Conservation (phyloP, 2,113 vertebrate genomes). For the Pandion haliaetus region DNA sequence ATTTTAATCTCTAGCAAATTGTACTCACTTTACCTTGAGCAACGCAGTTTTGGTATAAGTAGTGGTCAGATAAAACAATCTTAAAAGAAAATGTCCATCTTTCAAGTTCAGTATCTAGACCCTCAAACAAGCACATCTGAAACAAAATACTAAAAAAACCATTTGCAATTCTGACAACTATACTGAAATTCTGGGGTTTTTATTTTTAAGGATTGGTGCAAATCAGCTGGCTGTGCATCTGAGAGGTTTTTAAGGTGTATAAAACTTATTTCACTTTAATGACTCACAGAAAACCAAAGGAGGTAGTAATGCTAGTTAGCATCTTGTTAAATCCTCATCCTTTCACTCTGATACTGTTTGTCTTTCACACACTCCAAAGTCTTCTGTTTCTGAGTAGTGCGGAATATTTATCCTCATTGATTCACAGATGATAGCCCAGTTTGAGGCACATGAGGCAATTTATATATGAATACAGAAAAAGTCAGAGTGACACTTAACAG, state of each 20-base stretch:
- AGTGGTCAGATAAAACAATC: not conserved
- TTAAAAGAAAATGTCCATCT: not conserved
- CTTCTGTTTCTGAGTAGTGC: slow-evolving; percentile 21
- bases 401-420: not conserved
- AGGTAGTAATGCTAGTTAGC: not conserved
- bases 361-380: not conserved
- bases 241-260: not conserved
- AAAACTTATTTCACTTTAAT: not conserved
- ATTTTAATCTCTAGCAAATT: not conserved
- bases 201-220: not conserved
- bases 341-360: not conserved
- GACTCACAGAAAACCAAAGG: not conserved
- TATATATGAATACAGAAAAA: not conserved
- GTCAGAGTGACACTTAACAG: slow-evolving; percentile 16
- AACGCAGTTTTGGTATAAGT: not conserved
- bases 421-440: slow-evolving; percentile 8
- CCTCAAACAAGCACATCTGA: not conserved
- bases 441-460: not conserved
- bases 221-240: not conserved
- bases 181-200: not conserved
- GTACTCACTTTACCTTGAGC: not conserved
- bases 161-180: not conserved
- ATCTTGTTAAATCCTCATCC: slow-evolving; percentile 15
- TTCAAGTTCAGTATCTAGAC: not conserved
- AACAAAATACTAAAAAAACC: not conserved